Conservation (phyloP, 1,140 invertebrate species). For the Arctopsyche grandis region DNA sequence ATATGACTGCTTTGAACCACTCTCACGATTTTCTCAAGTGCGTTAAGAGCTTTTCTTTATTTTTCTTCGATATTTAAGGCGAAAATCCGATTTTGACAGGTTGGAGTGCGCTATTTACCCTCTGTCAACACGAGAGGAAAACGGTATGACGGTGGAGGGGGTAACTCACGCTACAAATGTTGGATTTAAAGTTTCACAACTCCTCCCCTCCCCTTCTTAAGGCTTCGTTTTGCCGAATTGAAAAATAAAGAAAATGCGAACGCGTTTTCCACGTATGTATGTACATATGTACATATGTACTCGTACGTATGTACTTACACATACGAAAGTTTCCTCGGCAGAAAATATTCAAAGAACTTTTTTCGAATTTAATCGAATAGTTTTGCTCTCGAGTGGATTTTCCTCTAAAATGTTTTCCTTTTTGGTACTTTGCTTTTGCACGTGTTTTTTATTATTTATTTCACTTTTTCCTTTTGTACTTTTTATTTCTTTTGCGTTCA, state of each 20-base stretch:
- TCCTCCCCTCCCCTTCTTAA: not conserved
- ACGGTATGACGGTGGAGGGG: too few species aligned
- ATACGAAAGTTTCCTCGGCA: not conserved
- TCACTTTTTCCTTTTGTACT: not conserved
- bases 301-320: not conserved
- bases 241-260: too few species aligned
- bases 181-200: conserved; percentile 12
- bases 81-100: conserved; percentile 20
- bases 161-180: not conserved
- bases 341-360: not conserved
- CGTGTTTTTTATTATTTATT: not conserved
- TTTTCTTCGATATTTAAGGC: not conserved
- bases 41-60: too few species aligned
- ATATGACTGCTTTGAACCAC: too few species aligned
- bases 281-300: not conserved
- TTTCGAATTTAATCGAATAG: too few species aligned
- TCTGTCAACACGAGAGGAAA: conserved; percentile 3
- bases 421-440: not conserved
- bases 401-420: not conserved
- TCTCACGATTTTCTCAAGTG: too few species aligned
- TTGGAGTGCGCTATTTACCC: not conserved
- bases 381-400: not conserved
- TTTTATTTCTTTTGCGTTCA: not conserved
- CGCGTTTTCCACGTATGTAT: conserved; percentile 1
- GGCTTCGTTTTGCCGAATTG: not conserved